Base-by-base conservation (phyloP, 1,140 invertebrate species). In the Drosophila azteca region DNA sequence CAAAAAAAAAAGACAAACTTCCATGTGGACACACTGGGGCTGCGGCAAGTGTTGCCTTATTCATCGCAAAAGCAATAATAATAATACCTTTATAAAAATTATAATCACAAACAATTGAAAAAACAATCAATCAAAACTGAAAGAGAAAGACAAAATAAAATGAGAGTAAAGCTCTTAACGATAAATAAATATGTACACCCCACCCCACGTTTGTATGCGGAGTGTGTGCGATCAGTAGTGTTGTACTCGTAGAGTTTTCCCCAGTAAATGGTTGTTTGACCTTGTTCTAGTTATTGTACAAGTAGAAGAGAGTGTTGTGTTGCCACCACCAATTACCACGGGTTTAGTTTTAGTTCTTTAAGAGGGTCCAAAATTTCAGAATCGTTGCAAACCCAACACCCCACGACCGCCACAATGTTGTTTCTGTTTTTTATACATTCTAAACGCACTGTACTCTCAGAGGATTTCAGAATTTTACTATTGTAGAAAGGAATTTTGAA, bases 41-140 rank as follows among this genome's bases (percentile, higher is more conserved):
- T 55, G 48, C 31, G 66, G 66, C 66, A 53, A 69, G 66, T 69
- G 66, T 68, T 69, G 66, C 63, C 66, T 35, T 57, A 69, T 31
- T 44, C 31, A 57, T 68, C 63, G 15, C 35, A 69, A 43, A 69
- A 69, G 63, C 65, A 69, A 69, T 69, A 68, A 65, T 26, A 39
- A 17, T 49, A 51, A 46, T 60, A 57, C 35, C 3, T 39, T 39
- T 39, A 39, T 39, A 39, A 13, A 11, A 39, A 11, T 39, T 39
- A 39, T 39, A 39, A 39, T 39, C 35, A 3, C 35, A 39, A 11
- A 39, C 35, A 39, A 39, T 39, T 39, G 35, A 13, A 39, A 39
- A 39, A 69, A 68, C 66, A 69, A 69, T 69, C 66, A 69, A 69
- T 69, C 50, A 69, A 66, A 53, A 39, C 35, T 39, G 13, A 52